These are phyloP conservation scores for Microdon myrmicae DNA, from an alignment of 2,888 invertebrate species.

Conservation along the genomic window DNA sequence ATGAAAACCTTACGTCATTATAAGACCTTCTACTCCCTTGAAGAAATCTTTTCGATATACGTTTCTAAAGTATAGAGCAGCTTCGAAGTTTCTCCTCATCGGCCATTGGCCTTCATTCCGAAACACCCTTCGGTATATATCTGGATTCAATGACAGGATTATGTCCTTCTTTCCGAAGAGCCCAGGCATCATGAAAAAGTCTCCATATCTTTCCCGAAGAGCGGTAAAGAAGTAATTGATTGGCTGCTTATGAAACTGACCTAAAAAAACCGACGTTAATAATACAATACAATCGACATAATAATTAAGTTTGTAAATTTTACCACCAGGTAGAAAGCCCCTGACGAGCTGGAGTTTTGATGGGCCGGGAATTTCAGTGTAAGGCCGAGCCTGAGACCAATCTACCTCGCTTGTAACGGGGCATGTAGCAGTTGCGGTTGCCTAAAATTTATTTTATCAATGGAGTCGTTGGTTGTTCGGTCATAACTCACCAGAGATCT, in stretches of 20 bases:
- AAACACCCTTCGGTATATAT: constrained; percentile 68
- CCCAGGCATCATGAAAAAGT: constrained; percentile 63
- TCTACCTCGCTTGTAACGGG: too few relatives aligned
- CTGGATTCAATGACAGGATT: constrained; percentile 68
- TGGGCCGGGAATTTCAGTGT: constrained; percentile 47
- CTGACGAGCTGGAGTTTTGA: constrained; percentile 31
- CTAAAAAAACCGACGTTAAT: too few relatives aligned
- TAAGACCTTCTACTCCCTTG: constrained; percentile 51
- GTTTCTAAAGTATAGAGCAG: constrained; percentile 65
- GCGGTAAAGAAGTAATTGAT: constrained; percentile 39
- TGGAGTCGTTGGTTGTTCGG: too few relatives aligned
- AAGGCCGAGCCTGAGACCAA: constrained; percentile 37
- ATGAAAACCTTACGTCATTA: constrained; percentile 45
- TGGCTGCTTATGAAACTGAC: too few relatives aligned
- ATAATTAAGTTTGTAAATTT: too few relatives aligned
- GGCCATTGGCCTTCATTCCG: constrained; percentile 69
- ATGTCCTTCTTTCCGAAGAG: constrained; percentile 58
- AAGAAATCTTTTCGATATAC: constrained; percentile 53
- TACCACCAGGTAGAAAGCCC: constrained; percentile 55
- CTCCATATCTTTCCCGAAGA: constrained; percentile 59
- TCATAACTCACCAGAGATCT: too few relatives aligned
- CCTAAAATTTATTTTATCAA: too few relatives aligned
- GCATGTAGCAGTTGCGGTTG: too few relatives aligned
- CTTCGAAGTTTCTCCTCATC: constrained; percentile 62
- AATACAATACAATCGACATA: too few relatives aligned